Percentiles rank a stretch among this genome's conserved stretches.
phyloP scores from a whole-genome alignment of 2,888 invertebrate species.

The Drosophila pullipes region DNA sequence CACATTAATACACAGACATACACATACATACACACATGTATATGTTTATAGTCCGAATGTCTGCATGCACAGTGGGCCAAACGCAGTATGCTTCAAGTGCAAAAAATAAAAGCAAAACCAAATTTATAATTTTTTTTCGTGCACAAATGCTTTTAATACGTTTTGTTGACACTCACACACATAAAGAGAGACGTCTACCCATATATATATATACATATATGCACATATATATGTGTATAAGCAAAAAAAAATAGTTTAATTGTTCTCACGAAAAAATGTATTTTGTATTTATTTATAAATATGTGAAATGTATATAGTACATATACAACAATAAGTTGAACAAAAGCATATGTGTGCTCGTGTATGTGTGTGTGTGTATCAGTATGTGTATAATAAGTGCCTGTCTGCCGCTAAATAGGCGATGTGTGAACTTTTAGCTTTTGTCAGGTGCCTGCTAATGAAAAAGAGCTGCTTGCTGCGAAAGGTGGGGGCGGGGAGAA shows the following conservation, averaged over 20 bases:
- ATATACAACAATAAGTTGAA: conserved; percentile 36
- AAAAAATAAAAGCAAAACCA: conserved; percentile 36
- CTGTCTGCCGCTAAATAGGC: conserved; percentile 61
- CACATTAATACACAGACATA: conserved; percentile 38
- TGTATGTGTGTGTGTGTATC: conserved; percentile 17
- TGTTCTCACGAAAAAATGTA: conserved; percentile 71
- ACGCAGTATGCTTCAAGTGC: conserved; percentile 65
- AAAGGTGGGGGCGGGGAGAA: not conserved
- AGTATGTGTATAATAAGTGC: conserved; percentile 65
- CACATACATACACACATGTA: conserved; percentile 22
- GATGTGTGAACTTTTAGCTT: conserved; percentile 76
- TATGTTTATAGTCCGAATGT: conserved; percentile 14
- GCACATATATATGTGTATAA: not conserved
- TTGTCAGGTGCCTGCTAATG: conserved; percentile 77
- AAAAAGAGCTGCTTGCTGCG: conserved; percentile 41
- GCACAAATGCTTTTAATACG: conserved; percentile 47
- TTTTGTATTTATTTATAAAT: conserved; percentile 77
- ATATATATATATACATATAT: conserved; percentile 14
- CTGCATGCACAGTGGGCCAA: conserved; percentile 68
- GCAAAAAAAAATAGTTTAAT: conserved; percentile 50
- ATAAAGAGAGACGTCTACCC: conserved; percentile 10
- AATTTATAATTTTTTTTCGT: conserved; percentile 9
- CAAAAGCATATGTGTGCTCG: conserved; percentile 49
- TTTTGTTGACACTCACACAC: conserved; percentile 45
- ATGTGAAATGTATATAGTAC: conserved; percentile 54